phyloP scores from a whole-genome alignment of 2,888 invertebrate genomes.

The Cheilosia pagana region DNA sequence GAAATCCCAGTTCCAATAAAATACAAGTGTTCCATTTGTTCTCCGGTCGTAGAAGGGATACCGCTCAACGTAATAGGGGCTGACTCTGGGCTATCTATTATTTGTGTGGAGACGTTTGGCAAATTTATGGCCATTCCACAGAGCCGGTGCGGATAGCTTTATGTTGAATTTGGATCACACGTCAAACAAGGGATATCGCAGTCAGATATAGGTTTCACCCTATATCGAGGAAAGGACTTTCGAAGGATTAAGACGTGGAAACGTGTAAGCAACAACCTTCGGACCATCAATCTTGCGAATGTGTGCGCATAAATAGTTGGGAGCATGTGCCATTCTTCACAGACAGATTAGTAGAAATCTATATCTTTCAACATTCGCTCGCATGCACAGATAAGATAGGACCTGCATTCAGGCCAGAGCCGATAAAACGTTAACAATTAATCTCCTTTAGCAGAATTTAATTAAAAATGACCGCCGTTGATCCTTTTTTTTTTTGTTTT shows the following conservation, averaged over 20 bases:
- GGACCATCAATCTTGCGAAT: constrained; percentile 31
- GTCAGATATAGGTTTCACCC: constrained; percentile 29
- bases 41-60: constrained; percentile 21
- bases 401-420: constrained; percentile 19
- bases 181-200: constrained; percentile 26
- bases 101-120: constrained; percentile 7
- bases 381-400: constrained; percentile 13
- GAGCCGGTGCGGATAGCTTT: constrained; percentile 14
- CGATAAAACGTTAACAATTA: constrained; percentile 59
- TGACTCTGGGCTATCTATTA: neutral
- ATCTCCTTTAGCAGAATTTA: constrained; percentile 60
- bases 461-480: constrained; percentile 63
- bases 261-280: constrained; percentile 24
- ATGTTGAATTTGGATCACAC: neutral
- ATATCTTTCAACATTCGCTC: constrained; percentile 8
- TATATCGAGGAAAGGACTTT: constrained; percentile 23
- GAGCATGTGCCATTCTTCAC: constrained; percentile 39
- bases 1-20: constrained; percentile 33
- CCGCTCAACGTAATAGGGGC: constrained; percentile 25
- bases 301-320: neutral
- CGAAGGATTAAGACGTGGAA: constrained; percentile 24
- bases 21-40: constrained; percentile 12
- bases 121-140: constrained; percentile 56
- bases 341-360: constrained; percentile 26
- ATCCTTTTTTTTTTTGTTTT: constrained; percentile 11